A percentile compares a stretch with the other conserved stretches of the same genome.
Evolutionary conservation across 2,797 vertebrate genomes (phyloP).

Genomic region (Chaunax sp.): DNA sequence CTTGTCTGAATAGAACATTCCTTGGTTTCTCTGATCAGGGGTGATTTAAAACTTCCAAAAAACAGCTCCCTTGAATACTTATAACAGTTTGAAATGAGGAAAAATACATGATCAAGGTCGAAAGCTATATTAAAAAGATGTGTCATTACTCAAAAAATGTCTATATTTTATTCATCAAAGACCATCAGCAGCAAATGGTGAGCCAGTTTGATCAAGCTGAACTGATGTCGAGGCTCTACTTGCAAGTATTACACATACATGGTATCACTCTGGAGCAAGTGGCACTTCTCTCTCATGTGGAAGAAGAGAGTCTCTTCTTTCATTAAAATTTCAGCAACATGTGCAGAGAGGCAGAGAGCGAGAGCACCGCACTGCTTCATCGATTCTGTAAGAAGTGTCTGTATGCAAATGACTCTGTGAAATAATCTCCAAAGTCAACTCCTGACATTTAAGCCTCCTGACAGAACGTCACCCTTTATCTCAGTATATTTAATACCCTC

Average conservation of each 20-base stretch:
- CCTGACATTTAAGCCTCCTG: constrained; percentile 53
- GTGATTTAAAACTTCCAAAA: neutral
- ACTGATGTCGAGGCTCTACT: constrained; percentile 33
- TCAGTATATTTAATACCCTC: constrained; percentile 36
- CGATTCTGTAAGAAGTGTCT: constrained; percentile 69
- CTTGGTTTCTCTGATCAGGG: neutral
- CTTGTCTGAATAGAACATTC: neutral
- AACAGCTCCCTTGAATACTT: constrained; percentile 5
- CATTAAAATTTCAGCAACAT: constrained; percentile 53
- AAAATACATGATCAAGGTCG: constrained; percentile 35
- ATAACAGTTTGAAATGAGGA: constrained; percentile 26
- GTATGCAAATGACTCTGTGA: constrained; percentile 67
- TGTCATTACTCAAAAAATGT: constrained; percentile 38
- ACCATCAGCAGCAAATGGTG: constrained; percentile 1
- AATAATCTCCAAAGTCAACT: constrained; percentile 62
- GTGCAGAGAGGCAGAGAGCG: constrained; percentile 30
- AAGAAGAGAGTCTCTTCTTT: constrained; percentile 38
- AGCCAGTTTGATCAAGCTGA: constrained; percentile 39
- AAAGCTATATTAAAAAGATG: constrained; percentile 32
- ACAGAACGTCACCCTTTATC: constrained; percentile 56
- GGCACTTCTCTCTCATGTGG: constrained; percentile 43
- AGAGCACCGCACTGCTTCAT: constrained; percentile 41
- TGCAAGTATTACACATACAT: constrained; percentile 56
- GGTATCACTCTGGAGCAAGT: constrained; percentile 37
- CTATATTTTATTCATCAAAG: constrained; percentile 65